A percentile compares a stretch with the other conserved stretches of the same genome.
These are phyloP conservation scores for Nymphicus hollandicus DNA, from an alignment of 2,113 vertebrate genomes.

Conservation along the genomic window DNA sequence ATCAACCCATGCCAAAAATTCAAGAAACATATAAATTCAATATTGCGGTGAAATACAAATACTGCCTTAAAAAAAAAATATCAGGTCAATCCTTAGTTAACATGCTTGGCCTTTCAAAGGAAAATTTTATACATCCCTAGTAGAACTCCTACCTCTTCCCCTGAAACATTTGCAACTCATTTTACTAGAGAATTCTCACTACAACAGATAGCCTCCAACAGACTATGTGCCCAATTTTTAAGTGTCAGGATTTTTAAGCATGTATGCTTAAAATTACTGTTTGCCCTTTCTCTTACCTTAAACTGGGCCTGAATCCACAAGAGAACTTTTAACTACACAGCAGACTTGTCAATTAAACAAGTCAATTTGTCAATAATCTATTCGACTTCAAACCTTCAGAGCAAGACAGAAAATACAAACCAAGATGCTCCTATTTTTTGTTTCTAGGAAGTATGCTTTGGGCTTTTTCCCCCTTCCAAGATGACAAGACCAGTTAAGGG, in stretches of 20 bases:
- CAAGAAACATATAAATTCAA: not conserved
- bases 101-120: not conserved
- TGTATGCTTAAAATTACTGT: not conserved
- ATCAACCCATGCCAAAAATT: not conserved
- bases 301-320: not conserved
- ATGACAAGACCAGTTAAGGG: not conserved
- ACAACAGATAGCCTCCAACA: not conserved
- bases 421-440: not conserved
- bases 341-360: not conserved
- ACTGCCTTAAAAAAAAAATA: not conserved
- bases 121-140: not conserved
- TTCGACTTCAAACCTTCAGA: not conserved
- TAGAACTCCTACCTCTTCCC: not conserved
- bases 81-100: not conserved
- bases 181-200: not conserved
- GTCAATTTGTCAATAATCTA: not conserved
- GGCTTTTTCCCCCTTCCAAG: not conserved
- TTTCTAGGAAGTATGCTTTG: not conserved
- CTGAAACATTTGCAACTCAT: not conserved
- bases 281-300: not conserved
- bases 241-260: not conserved
- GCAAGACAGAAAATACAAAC: not conserved
- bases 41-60: not conserved
- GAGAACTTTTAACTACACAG: not conserved
- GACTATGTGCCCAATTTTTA: not conserved